Percentiles rank a stretch among this genome's conserved stretches.
These are phyloP conservation scores for Acipenser transmontanus DNA, from an alignment of 2,797 vertebrate species.

Conservation along the genomic window DNA sequence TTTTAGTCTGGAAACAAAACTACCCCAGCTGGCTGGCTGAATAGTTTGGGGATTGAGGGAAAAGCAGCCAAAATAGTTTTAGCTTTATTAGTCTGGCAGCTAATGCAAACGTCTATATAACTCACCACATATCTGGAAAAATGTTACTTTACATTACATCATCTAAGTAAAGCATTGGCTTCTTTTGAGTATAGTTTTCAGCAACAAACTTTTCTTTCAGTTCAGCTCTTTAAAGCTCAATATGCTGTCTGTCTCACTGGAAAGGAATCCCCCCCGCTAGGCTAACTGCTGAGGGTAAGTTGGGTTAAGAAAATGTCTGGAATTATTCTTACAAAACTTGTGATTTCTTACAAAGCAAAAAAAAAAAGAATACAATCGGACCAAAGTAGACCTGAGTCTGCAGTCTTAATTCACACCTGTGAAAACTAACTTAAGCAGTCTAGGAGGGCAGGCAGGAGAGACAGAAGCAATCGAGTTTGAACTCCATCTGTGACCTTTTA, in stretches of 20 bases:
- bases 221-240: too few species aligned
- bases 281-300: too few species aligned
- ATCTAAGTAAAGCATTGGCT: constrained; percentile 29
- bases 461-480: too few species aligned
- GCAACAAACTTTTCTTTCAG: constrained; percentile 17
- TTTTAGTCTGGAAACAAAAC: constrained; percentile 13
- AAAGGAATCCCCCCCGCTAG: too few species aligned
- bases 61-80: constrained; percentile 23
- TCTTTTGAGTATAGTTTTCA: constrained; percentile 20
- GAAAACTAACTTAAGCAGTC: too few species aligned
- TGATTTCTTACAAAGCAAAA: constrained; percentile 20
- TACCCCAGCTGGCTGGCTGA: constrained; percentile 28
- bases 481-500: too few species aligned
- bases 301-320: constrained; percentile 7
- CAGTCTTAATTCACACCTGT: too few species aligned
- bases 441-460: too few species aligned
- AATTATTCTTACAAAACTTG: constrained; percentile 19
- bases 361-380: too few species aligned
- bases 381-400: too few species aligned
- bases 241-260: too few species aligned
- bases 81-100: constrained; percentile 27
- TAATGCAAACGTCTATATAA: constrained; percentile 20
- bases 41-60: constrained; percentile 24
- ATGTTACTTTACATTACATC: constrained; percentile 33
- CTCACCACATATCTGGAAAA: constrained; percentile 27